Base-by-base conservation (phyloP, 2,113 vertebrate species). In the Platanista minor region DNA sequence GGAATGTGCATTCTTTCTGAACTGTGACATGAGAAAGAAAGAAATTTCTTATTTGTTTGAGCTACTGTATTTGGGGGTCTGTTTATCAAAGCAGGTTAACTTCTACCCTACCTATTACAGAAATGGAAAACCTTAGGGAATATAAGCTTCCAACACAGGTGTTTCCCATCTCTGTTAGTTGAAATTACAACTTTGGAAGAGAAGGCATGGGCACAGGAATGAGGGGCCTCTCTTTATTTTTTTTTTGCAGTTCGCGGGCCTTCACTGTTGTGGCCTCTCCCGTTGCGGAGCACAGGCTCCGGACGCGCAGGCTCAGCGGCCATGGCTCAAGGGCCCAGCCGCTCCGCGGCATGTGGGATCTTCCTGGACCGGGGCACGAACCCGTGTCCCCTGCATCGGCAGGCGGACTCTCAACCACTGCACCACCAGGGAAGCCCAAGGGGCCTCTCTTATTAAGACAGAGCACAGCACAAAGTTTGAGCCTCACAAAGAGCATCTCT, bases 131-230 rank as follows among this genome's bases (percentile, higher is more conserved):
- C 46, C 17, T 75, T 67, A 33, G 20, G 18, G 54, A 31, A 31
- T 20, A 17, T 72, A 80, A 31, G 18, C 21, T 39, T 39, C 64
- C 0, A 66, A 29, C 9, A 11, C 0, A 83, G 29, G 6, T 27
- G 25, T 87, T 71, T 36, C 17, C 1, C 27, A 49, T 43, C 64
- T 91, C 33, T 93, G 87, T 29, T 31, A 21, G 18, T 52, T 62
- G 31, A 74, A 57, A 82, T 57, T 39, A 67, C 39, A 20, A 9
- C 61, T 95, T 93, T 61, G 33, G 57, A 87, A 92, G 36, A 66
- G 52, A 77, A 41, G 33, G 21, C 6, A 15, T 21, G 17, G 62
- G 15, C 57, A 71, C 13, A 41, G 7, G 36, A 46, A 36, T 21
- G 15, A 82, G 61, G 5, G 41, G 17, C 7, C 54, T 36, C 8